Percentiles rank a stretch among this genome's conserved stretches.
Conservation (phyloP, 2,113 vertebrate species). For the Esox niger region DNA sequence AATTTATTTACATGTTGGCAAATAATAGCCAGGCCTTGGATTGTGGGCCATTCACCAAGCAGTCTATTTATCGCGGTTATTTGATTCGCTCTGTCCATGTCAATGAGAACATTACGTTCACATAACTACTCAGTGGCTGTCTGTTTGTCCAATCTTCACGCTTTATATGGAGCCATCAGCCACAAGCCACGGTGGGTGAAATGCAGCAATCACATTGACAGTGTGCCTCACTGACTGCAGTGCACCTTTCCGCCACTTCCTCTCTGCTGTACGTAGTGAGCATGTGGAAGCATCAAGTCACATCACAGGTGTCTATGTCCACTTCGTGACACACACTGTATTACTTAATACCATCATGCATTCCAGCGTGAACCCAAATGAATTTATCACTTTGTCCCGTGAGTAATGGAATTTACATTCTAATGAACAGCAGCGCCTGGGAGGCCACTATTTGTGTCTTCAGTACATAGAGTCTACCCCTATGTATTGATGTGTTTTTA, state of each 20-base stretch:
- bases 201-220: constrained; percentile 27
- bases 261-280: background rate
- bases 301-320: background rate
- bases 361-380: background rate
- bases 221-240: background rate
- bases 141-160: constrained; percentile 49
- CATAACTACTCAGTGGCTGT: constrained; percentile 48
- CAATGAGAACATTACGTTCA: constrained; percentile 53
- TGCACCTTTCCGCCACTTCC: background rate
- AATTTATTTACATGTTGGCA: no score
- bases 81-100: constrained; percentile 60
- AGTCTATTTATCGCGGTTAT: constrained; percentile 37
- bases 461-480: background rate
- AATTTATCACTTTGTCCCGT: background rate
- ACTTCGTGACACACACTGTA: background rate
- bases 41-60: constrained; percentile 60
- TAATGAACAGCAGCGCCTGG: background rate
- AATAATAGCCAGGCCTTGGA: background rate
- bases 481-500: background rate
- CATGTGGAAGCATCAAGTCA: background rate
- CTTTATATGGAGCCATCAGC: constrained; percentile 46
- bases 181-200: constrained; percentile 41
- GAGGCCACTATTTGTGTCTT: background rate
- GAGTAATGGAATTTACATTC: background rate
- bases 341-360: background rate